Percentiles rank a stretch among this genome's conserved stretches.
phyloP scores from a whole-genome alignment of 2,797 vertebrate genomes.

The Hemibagrus guttatus region DNA sequence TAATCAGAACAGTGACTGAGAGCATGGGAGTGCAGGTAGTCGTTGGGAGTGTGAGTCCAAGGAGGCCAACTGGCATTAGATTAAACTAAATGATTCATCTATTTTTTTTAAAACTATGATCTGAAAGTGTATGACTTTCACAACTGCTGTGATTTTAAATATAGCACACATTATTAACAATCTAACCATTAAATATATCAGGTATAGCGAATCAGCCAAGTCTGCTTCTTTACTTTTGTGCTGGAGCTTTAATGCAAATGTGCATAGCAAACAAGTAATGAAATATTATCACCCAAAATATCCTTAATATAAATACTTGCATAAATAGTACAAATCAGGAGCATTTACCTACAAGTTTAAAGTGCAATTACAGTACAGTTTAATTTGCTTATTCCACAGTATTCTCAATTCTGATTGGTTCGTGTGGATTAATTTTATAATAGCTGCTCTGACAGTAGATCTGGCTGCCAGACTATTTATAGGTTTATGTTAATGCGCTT shows the following conservation, averaged over 20 bases:
- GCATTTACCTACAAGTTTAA: neutral
- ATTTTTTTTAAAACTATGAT: neutral
- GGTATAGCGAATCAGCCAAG: neutral
- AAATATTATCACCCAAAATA: neutral
- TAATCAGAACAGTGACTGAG: neutral
- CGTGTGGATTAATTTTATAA: neutral
- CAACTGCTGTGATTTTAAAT: neutral
- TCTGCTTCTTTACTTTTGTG: neutral
- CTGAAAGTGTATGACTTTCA: neutral
- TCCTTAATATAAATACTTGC: neutral
- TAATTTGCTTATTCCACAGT: neutral
- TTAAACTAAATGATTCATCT: neutral
- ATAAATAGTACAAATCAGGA: neutral
- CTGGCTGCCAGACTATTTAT: neutral
- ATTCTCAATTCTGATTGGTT: neutral
- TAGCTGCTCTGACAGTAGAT: neutral
- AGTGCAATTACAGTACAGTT: neutral
- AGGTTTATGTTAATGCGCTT: neutral
- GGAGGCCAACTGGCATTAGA: neutral
- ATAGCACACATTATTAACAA: neutral
- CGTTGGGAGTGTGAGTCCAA: too few relatives aligned
- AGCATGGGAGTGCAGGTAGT: too few relatives aligned
- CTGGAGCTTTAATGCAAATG: neutral
- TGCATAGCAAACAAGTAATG: neutral
- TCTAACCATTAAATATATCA: neutral